A percentile compares a stretch with the other conserved stretches of the same genome.
phyloP scores from a whole-genome alignment of 2,797 vertebrate species.

The Heteromormyrus szaboi region DNA sequence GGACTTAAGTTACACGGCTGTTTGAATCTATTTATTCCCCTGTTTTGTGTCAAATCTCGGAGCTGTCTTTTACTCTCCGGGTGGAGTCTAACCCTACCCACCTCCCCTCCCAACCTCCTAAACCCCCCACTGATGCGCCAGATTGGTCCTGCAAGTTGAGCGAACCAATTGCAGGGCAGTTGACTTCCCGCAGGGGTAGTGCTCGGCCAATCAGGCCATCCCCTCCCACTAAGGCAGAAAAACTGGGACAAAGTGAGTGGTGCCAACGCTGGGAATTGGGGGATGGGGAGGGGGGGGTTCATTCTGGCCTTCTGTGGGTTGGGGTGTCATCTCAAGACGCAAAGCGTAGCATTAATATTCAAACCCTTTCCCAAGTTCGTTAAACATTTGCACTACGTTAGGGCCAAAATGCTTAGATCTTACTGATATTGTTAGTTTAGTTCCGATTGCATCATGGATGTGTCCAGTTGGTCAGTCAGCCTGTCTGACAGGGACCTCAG shows the following conservation, averaged over 20 bases:
- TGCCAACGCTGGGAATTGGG: neutral
- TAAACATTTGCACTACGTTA: neutral
- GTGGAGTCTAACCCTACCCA: neutral
- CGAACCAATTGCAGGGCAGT: neutral
- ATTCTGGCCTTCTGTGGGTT: neutral
- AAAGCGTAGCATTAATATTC: neutral
- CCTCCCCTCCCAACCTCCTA: neutral
- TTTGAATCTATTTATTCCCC: neutral
- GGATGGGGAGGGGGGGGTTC: neutral
- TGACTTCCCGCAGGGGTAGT: constrained; percentile 4
- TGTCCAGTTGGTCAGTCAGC: neutral
- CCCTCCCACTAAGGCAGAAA: constrained; percentile 1
- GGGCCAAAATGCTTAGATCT: neutral
- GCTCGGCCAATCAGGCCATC: constrained; percentile 5
- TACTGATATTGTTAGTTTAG: neutral
- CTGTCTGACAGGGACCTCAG: neutral
- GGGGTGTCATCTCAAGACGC: neutral
- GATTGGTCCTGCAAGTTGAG: neutral
- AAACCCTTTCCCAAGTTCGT: neutral
- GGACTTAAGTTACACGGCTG: neutral
- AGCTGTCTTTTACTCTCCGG: neutral
- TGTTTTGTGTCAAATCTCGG: neutral
- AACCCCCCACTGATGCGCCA: neutral
- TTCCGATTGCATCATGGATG: neutral
- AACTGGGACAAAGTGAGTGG: neutral